phyloP scores from a whole-genome alignment of 2,797 vertebrate species.

The Siniperca scherzeri region DNA sequence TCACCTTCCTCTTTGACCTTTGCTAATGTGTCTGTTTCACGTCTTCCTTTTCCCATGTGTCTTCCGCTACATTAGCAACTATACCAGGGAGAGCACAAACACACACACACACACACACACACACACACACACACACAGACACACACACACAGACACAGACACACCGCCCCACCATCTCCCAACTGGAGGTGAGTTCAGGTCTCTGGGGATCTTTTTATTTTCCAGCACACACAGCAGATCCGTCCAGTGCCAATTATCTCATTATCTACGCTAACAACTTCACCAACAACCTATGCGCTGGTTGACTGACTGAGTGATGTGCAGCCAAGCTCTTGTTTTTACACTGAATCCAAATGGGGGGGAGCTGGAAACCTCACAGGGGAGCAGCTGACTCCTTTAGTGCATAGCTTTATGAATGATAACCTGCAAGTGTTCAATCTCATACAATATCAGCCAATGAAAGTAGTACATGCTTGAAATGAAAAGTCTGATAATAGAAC shows the following conservation, averaged over 20 bases:
- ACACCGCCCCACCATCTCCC: slow-evolving; percentile 54
- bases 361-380: background rate
- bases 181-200: slow-evolving; percentile 69
- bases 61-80: slow-evolving; percentile 86
- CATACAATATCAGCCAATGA: background rate
- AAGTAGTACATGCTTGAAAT: background rate
- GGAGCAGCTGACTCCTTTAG: slow-evolving; percentile 5
- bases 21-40: slow-evolving; percentile 40
- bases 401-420: slow-evolving; percentile 17
- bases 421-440: slow-evolving; percentile 4
- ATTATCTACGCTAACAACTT: slow-evolving; percentile 78
- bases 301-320: slow-evolving; percentile 56
- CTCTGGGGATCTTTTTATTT: slow-evolving; percentile 83
- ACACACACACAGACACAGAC: background rate
- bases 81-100: slow-evolving; percentile 68
- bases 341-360: background rate
- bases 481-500: too few species aligned
- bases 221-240: slow-evolving; percentile 81
- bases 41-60: background rate
- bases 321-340: slow-evolving; percentile 38
- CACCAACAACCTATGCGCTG: slow-evolving; percentile 52
- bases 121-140: background rate
- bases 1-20: slow-evolving; percentile 46
- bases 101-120: background rate
- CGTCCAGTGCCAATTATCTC: slow-evolving; percentile 81